Evolutionary conservation across 2,113 vertebrate genomes (phyloP), one percentile per base, ranked within the genome.

Genomic region (Athene noctua): DNA sequence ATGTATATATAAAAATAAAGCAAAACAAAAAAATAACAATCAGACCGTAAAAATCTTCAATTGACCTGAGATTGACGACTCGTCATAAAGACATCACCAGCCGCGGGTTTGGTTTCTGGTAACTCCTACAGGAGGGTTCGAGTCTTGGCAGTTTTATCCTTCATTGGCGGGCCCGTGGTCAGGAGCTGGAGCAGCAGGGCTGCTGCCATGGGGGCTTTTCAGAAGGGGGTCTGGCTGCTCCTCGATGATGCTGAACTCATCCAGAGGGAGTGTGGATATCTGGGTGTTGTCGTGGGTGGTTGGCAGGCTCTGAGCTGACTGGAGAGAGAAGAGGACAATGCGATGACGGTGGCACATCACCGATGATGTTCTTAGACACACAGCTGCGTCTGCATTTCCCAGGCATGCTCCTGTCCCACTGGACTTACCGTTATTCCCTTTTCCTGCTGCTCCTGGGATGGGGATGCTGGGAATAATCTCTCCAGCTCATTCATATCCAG

Each of bases 61-160:
- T 98, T 97, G 98, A 99, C 99, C 99, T 99, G 99, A 99, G 99
- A 98, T 98, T 93, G 97, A 98, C 92, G 96, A 98, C 96, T 97
- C 97, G 90, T 68, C 83, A 91, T 94, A 95, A 93, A 97, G 98
- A 98, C 97, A 95, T 97, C 91, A 96, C 94, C 95, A 97, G 96
- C 88, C 63, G 22, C 0, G 36, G 91, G 75, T 93, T 90, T 86
- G 92, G 91, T 80, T 93, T 72, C 94, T 86, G 92, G 96, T 77
- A 87, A 88, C 61, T 97, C 96, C 96, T 86, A 55, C 92, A 88
- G 88, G 96, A 95, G 90, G 83, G 46, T 75, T 83, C 0, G 55
- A 94, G 95, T 88, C 96, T 82, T 70, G 94, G 94, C 30, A 29
- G 81, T 88, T 93, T 74, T 95, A 98, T 95, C 97, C 98, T 96